Evolutionary conservation across 2,113 vertebrate genomes (phyloP), one percentile per base, ranked within the genome.

Genomic region (Columbina picui): DNA sequence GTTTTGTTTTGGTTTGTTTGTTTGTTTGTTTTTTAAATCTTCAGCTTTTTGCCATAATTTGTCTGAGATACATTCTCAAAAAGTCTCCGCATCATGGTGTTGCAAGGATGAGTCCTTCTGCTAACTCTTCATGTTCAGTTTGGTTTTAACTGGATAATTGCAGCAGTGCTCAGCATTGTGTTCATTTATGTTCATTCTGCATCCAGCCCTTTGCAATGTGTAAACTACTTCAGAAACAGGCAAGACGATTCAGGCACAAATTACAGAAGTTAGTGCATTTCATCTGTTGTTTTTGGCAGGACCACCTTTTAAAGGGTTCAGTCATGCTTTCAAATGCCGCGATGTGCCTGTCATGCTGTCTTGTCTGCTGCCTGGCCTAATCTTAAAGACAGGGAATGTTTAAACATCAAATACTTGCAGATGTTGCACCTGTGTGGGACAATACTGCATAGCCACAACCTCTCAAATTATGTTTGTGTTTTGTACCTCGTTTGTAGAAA

Each of bases 401-500:
- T 77, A 49, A 68, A 73, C 15, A 43, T 57, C 18, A 60, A 64
- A 59, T 29, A 87, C 6, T 23, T 27, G 14, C 23, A 10, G 49
- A 71, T 34, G 68, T 83, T 74, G n/a, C 57, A 77, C 25, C 34
- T 84, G 97, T 97, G 96, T 97, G 14, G 74, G 89, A 89, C 76
- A 93, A 61, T 88, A 97, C 30, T 92, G 77, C 90, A 95, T 73
- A n/a, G 94, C 74, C 50, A 97, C 65, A 84, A 96, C 81, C 80
- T 98, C 94, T 65, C 90, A 71, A 27, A 97, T 97, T 76, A 96
- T 95, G 30, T 97, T 97, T 76, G 32, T 75, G 34, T 26, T 97
- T 90, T 96, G 97, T 55, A 38, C 71, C 60, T 93, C 96, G 39
- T 97, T 97, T 68, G 93, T 89, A 77, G 96, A 97, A 79, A 97